phyloP scores from a whole-genome alignment of 1,140 invertebrate species.

The Trichomalopsis sarcophagae region DNA sequence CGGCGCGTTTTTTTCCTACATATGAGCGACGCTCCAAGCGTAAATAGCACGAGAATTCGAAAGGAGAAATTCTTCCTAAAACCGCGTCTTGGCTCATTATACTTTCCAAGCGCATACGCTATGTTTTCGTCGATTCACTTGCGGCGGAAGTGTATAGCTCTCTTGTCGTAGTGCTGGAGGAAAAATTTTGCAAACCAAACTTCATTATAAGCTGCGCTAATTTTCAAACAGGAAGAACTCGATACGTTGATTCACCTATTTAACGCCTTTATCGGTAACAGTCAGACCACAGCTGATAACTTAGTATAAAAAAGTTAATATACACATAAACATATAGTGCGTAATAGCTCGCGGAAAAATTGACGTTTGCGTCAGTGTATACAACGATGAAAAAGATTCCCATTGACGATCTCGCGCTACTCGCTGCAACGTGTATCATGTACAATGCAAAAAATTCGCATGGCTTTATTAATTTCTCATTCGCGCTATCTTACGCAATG shows the following conservation, averaged over 20 bases:
- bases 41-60: slow-evolving; percentile 8
- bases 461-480: background rate
- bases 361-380: background rate
- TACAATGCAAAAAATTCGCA: background rate
- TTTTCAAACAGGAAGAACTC: too few species aligned
- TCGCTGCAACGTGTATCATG: background rate
- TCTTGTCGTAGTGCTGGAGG: background rate
- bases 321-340: too few species aligned
- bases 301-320: too few species aligned
- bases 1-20: slow-evolving; percentile 14
- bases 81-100: slow-evolving; percentile 11
- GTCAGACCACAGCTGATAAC: too few species aligned
- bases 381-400: background rate
- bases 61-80: slow-evolving; percentile 34
- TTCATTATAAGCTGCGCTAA: too few species aligned
- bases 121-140: background rate
- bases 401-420: background rate
- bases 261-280: too few species aligned
- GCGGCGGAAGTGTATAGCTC: background rate
- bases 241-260: too few species aligned
- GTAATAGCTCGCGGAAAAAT: background rate
- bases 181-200: background rate
- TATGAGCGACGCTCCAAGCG: background rate
- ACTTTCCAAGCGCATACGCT: background rate
- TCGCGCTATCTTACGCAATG: too few species aligned